Evolutionary conservation across 1,140 invertebrate genomes (phyloP), one percentile per base, ranked within the genome.

Genomic region (Oreohelix idahoensis): DNA sequence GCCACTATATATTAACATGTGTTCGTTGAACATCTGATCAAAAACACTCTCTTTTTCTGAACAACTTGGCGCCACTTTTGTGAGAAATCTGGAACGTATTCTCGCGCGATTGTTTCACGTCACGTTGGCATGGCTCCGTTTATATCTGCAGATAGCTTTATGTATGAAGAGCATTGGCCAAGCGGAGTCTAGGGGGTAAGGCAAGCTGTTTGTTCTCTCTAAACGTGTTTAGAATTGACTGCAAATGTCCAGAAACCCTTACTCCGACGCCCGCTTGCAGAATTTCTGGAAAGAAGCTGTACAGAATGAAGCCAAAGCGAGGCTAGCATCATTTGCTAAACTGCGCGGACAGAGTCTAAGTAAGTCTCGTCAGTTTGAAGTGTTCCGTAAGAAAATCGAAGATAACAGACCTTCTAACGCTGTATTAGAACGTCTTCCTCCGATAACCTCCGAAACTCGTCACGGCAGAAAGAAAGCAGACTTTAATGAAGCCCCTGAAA

Each of bases 371-470:
- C 90, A 91, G 36, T 86, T 85, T 45, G 90, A 91, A 71, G 90
- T 91, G n/a, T 89, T 89, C 42, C 85, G 89, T 32, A 89, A 90
- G 79, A 91, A 90, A 86, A 90, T 91, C 71, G 87, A 87, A 75
- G 87, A 87, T 23, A 81, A 86, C 20, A 89, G 89, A 85, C 87
- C 89, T 32, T 86, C 88, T 20, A 86, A 89, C 32, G 89, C 88
- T 29, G 75, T 90, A 35, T 63, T 89, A 20, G 83, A 86, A 70
- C 86, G 85, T 79, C 81, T 91, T 38, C 89, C 89, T 26, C 84
- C 84, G 36, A 85, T 88, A 69, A 79, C 81, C n/a, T 63, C 36
- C 26, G 88, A 89, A 71, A 81, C 85, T 29, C 74, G 83, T 51
- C 88, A 87, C 69, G 85, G 87, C 76, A 90, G 87, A 70, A 87